These are phyloP conservation scores for Casuarius casuarius DNA, from an alignment of 2,113 vertebrate genomes.

Conservation along the genomic window DNA sequence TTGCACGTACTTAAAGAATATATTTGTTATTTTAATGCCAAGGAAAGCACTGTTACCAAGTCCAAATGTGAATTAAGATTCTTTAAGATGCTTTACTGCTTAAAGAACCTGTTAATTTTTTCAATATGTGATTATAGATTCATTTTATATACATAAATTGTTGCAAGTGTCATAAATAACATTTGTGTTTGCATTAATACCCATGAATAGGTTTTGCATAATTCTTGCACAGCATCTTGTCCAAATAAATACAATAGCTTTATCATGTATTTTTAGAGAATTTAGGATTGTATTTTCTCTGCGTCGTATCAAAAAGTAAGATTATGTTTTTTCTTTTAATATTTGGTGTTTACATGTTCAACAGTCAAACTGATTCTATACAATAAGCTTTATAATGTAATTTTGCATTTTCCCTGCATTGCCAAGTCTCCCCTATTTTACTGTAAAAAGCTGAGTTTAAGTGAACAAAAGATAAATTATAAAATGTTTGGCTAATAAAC, in stretches of 20 bases:
- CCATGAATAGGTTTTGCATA: constrained; percentile 12
- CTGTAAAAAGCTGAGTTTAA: background rate
- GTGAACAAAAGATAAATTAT: background rate
- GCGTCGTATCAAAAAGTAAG: background rate
- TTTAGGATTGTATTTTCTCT: constrained; percentile 15
- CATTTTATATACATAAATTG: background rate
- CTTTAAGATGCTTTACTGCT: constrained; percentile 19
- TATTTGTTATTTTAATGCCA: constrained; percentile 48
- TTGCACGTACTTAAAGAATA: constrained; percentile 53
- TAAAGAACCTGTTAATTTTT: background rate
- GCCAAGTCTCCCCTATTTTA: constrained; percentile 36
- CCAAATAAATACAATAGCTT: constrained; percentile 29
- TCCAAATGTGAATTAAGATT: constrained; percentile 47
- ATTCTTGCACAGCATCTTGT: constrained; percentile 55
- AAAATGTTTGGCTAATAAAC: background rate
- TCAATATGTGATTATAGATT: background rate
- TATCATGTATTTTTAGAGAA: constrained; percentile 35
- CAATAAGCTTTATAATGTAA: background rate
- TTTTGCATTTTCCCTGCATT: background rate
- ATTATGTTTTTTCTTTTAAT: background rate
- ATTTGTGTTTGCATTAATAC: constrained; percentile 6
- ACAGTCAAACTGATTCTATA: constrained; percentile 30
- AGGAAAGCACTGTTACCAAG: constrained; percentile 48
- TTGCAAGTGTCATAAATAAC: background rate
- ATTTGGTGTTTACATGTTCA: background rate